These are phyloP conservation scores for Corvus hawaiiensis DNA, from an alignment of 2,113 vertebrate species.

Conservation along the genomic window DNA sequence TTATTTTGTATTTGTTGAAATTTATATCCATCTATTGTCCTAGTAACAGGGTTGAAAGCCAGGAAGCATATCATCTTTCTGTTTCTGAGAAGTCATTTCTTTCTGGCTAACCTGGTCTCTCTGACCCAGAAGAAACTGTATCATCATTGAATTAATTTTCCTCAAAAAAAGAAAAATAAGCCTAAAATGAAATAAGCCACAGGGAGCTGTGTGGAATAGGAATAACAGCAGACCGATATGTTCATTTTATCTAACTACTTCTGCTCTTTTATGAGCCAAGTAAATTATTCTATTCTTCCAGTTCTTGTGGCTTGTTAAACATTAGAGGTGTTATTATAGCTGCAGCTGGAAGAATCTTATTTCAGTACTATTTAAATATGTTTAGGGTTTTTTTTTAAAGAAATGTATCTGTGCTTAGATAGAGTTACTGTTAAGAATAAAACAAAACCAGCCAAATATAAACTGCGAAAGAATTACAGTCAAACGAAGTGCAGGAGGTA, in stretches of 20 bases:
- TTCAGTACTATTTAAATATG: slow-evolving; percentile 1
- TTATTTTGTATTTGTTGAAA: slow-evolving; percentile 52
- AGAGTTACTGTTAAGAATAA: background rate
- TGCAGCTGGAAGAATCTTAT: background rate
- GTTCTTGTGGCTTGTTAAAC: slow-evolving; percentile 29
- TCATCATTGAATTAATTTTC: slow-evolving; percentile 57
- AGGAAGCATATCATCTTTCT: background rate
- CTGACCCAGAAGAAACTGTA: slow-evolving; percentile 48
- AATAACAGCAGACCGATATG: slow-evolving; percentile 35
- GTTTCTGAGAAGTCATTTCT: slow-evolving; percentile 15
- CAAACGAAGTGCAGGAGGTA: slow-evolving; percentile 29
- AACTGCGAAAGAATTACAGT: slow-evolving; percentile 17
- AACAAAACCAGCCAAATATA: slow-evolving; percentile 4
- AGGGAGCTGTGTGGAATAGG: slow-evolving; percentile 30
- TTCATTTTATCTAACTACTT: slow-evolving; percentile 53
- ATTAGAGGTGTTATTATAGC: slow-evolving; percentile 36
- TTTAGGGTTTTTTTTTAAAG: background rate
- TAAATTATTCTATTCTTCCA: slow-evolving; percentile 53
- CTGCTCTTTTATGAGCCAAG: slow-evolving; percentile 43
- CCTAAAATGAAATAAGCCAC: slow-evolving; percentile 40
- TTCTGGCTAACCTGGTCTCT: slow-evolving; percentile 24
- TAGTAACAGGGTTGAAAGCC: slow-evolving; percentile 14
- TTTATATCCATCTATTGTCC: slow-evolving; percentile 22
- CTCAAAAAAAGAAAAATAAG: background rate
- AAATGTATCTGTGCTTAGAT: background rate